Conservation (phyloP, 30 jellyfish, hydroid and myxozoan genomes). For the Hydractinia symbiolongicarpus region DNA sequence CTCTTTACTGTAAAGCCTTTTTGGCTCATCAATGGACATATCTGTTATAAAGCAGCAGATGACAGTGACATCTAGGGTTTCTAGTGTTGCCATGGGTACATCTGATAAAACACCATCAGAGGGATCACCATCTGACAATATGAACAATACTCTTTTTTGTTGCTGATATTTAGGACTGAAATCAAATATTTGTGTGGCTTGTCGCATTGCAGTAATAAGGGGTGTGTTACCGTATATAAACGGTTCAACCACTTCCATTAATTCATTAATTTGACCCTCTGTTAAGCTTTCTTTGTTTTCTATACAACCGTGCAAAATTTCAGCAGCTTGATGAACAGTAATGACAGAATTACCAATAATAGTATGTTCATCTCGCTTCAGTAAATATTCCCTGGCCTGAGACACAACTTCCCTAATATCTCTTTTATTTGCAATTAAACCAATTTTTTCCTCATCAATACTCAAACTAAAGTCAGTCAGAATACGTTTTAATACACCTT, state of each 20-base stretch:
- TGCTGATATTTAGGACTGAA: background rate
- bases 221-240: slow-evolving; percentile 12
- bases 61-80: background rate
- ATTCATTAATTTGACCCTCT: background rate
- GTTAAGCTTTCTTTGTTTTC: background rate
- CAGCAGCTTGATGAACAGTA: background rate
- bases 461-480: too few species aligned
- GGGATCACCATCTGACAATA: slow-evolving; percentile 15
- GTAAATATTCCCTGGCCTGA: background rate
- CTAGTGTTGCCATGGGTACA: background rate
- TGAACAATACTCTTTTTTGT: background rate
- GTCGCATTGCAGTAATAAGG: background rate
- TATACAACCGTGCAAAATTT: background rate
- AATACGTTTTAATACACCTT: background rate
- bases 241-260: background rate
- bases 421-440: too few species aligned
- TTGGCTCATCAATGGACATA: background rate
- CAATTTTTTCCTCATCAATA: too few species aligned
- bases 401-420: background rate
- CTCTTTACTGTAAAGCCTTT: background rate
- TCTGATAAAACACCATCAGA: background rate
- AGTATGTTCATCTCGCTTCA: too few species aligned
- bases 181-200: background rate
- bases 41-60: slow-evolving; percentile 4
- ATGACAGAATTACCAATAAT: background rate